Evolutionary conservation across 2,113 vertebrate genomes (phyloP).

Genomic region (Danionella cerebrum): DNA sequence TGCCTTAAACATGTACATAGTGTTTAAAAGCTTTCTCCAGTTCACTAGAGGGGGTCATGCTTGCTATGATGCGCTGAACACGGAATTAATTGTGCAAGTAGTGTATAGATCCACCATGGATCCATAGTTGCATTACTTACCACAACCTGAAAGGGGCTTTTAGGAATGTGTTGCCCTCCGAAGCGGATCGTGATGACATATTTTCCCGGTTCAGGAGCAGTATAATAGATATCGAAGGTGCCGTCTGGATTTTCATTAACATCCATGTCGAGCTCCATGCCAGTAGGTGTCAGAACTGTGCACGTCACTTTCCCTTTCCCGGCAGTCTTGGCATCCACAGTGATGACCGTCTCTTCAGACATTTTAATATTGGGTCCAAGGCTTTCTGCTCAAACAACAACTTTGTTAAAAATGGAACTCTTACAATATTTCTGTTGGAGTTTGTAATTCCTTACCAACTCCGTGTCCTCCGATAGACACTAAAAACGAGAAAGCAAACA

Average conservation of each 20-base stretch:
- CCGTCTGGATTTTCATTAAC: slow-evolving; percentile 78
- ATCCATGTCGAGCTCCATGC: slow-evolving; percentile 79
- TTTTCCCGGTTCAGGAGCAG: slow-evolving; percentile 83
- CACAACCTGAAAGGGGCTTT: slow-evolving; percentile 85
- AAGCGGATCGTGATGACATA: slow-evolving; percentile 89
- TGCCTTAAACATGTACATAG: too few species aligned
- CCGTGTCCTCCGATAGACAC: slow-evolving; percentile 91
- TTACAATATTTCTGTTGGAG: neutral
- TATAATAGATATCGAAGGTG: slow-evolving; percentile 92
- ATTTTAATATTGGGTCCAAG: slow-evolving; percentile 76
- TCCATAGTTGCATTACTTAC: slow-evolving; percentile 60
- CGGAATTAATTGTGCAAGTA: too few species aligned
- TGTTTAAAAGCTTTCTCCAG: too few species aligned
- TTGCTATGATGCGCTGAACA: too few species aligned
- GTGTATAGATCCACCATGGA: too few species aligned
- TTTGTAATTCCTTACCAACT: slow-evolving; percentile 68
- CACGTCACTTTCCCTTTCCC: slow-evolving; percentile 90
- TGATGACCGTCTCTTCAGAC: slow-evolving; percentile 75
- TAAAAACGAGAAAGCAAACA: slow-evolving; percentile 38
- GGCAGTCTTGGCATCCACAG: slow-evolving; percentile 78
- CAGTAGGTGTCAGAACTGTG: slow-evolving; percentile 78
- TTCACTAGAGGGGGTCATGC: too few species aligned
- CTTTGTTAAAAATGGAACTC: neutral
- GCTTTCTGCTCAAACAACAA: slow-evolving; percentile 57
- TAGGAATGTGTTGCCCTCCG: slow-evolving; percentile 83